Percentiles rank a stretch among this genome's conserved stretches.
Conservation (phyloP, 1,140 invertebrate species). For the Oreohelix idahoensis region DNA sequence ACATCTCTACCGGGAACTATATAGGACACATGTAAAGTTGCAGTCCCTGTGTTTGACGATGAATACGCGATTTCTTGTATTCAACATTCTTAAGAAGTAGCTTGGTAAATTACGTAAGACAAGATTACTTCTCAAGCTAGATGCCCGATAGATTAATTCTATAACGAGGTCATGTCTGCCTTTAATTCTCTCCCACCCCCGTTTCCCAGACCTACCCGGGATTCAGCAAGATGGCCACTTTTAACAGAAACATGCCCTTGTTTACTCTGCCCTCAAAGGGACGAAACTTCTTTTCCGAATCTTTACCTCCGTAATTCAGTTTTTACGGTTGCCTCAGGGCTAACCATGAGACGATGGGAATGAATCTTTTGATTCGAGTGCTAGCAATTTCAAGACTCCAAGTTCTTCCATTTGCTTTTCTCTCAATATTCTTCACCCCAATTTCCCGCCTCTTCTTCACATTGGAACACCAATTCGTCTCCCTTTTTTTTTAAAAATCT, state of each 20-base stretch:
- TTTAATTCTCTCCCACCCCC: neutral
- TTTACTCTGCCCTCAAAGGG: slow-evolving; percentile 11
- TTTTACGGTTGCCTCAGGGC: slow-evolving; percentile 21
- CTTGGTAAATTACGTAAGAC: too few species aligned
- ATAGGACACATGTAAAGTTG: too few species aligned
- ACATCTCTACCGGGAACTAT: too few species aligned
- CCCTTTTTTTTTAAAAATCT: neutral
- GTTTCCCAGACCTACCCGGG: neutral
- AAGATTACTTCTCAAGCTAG: too few species aligned
- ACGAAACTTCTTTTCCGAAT: slow-evolving; percentile 1
- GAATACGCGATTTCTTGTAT: too few species aligned
- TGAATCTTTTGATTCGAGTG: slow-evolving; percentile 11
- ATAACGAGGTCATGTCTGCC: neutral
- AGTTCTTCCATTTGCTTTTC: slow-evolving; percentile 21
- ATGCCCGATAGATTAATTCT: too few species aligned
- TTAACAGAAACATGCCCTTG: neutral
- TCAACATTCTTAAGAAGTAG: too few species aligned
- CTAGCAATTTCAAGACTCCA: slow-evolving; percentile 2
- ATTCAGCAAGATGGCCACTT: neutral
- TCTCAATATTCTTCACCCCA: neutral
- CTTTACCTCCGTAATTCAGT: slow-evolving; percentile 19
- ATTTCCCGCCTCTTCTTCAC: neutral
- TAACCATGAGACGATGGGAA: neutral
- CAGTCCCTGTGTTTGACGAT: too few species aligned
- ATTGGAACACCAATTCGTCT: neutral